Conservation (phyloP, 2,113 vertebrate genomes). For the Neolamprologus caudopunctatus region DNA sequence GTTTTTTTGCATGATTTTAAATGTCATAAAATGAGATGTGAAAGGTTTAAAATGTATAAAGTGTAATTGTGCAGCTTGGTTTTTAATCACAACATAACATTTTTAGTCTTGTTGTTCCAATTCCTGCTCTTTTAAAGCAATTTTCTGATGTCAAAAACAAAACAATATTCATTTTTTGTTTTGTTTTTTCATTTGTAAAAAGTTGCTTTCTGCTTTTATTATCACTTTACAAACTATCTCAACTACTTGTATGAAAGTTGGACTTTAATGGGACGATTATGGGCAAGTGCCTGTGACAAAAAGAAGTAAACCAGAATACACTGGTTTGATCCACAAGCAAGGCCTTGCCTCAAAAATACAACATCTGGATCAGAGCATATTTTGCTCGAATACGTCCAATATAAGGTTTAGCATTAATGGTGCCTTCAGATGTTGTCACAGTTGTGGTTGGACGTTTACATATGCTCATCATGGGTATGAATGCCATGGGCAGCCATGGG, state of each 20-base stretch:
- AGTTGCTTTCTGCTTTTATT: not conserved
- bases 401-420: not conserved
- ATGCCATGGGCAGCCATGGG: no score
- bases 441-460: not conserved
- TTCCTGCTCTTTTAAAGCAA: not conserved
- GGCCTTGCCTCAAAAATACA: not conserved
- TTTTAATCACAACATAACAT: not conserved
- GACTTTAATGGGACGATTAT: accelerated
- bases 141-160: not conserved
- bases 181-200: not conserved
- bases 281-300: not conserved
- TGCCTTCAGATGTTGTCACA: not conserved
- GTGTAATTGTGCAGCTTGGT: not conserved
- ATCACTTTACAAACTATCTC: not conserved
- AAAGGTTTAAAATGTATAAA: not conserved
- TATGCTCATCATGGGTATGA: not conserved
- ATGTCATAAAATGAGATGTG: not conserved
- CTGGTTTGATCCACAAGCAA: not conserved
- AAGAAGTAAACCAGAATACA: not conserved
- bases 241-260: not conserved
- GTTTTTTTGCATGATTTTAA: not conserved
- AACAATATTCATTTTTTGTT: not conserved
- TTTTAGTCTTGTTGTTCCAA: not conserved
- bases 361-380: not conserved
- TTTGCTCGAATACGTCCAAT: not conserved